Base-by-base conservation (phyloP, 2,113 vertebrate genomes). In the Ancistrus triradiatus region DNA sequence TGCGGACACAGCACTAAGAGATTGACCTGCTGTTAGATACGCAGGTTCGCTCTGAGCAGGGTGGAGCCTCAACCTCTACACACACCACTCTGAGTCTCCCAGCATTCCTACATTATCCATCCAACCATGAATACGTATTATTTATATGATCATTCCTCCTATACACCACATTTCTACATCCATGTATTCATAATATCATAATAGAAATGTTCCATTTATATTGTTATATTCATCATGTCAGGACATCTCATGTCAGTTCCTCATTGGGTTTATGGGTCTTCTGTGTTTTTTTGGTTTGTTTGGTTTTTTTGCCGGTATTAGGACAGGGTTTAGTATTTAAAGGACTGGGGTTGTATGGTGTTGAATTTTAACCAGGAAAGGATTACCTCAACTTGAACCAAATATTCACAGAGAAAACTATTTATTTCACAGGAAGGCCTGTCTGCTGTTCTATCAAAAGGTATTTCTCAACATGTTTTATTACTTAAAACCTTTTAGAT, bases 11-110 rank as follows among this genome's bases (percentile, higher is more conserved):
- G 73, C 77, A 42, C 43, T 64, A 15, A 43, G 47, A 69, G 44
- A 73, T 65, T 69, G 67, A 66, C 50, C 69, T 33, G 48, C 25
- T 49, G 68, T 64, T 69, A 61, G 63, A 58, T 35, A 49, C 57
- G 66, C 10, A 13, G 51, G 56, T 52, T 65, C 58, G 21, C 66
- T 59, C 57, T 27, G 53, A 71, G 59, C 57, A 58, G 40, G 43
- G 58, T 49, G 59, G 46, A 75, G 46, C 61, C 43, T 68, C 61
- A 47, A 69, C 21, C 63, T 18, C 51, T 37, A 46, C 53, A 11
- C 58, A 33, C 22, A 25, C 13, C 51, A n/a, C n/a, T 50, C 33
- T 17, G 17, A 50, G 51, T 25, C 27, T 50, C 64, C 37, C 64
- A 22, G 44, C 47, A 33, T 42, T 4, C 43, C 37, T 38, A 15